Evolutionary conservation across 2,113 vertebrate species (phyloP).

Genomic region (Aspidoscelis tigris): DNA sequence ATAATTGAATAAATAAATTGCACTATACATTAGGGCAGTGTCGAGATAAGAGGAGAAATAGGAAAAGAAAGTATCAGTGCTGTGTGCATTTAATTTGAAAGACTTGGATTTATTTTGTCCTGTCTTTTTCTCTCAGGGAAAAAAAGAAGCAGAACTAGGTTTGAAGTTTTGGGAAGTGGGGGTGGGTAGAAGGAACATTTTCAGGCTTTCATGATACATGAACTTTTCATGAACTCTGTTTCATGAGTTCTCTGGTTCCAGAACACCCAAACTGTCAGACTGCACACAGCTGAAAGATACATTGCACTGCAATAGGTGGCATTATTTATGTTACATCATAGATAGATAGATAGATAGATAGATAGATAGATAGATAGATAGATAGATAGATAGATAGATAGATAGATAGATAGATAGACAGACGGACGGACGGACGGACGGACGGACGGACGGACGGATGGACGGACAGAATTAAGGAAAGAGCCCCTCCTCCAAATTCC

Average conservation of each 20-base stretch:
- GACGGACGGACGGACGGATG: too few species aligned
- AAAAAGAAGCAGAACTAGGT: background rate
- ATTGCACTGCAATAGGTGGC: conserved; percentile 44
- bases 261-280: conserved; percentile 38
- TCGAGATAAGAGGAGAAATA: background rate
- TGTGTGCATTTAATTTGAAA: background rate
- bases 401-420: too few species aligned
- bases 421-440: too few species aligned
- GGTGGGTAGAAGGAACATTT: background rate
- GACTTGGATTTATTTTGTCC: background rate
- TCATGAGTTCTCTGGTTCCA: conserved; percentile 36
- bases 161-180: background rate
- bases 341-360: too few species aligned
- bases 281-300: conserved; percentile 47
- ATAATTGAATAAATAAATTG: too few species aligned
- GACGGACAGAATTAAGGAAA: background rate
- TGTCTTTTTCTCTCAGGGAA: background rate
- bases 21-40: too few species aligned
- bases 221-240: conserved; percentile 60
- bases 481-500: conserved; percentile 2
- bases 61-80: background rate
- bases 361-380: too few species aligned
- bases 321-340: conserved; percentile 33
- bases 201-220: conserved; percentile 29
- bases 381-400: too few species aligned